Conservation (phyloP, 2,113 vertebrate species). For the Oreotrochilus melanogaster region DNA sequence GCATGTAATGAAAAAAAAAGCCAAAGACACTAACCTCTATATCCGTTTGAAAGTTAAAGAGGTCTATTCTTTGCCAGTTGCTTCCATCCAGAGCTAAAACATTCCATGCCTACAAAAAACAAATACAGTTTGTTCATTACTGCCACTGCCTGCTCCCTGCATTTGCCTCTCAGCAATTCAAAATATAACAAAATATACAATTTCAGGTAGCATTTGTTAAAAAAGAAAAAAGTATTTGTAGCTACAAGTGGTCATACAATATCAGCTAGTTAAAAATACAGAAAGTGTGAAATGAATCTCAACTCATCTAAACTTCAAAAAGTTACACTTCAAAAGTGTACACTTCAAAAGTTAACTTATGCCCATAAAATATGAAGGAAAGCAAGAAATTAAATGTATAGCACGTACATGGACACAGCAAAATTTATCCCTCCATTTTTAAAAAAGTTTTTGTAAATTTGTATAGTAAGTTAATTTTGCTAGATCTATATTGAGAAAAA, state of each 20-base stretch:
- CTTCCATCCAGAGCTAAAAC: slow-evolving; percentile 94
- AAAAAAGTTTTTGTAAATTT: not conserved
- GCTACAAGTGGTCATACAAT: not conserved
- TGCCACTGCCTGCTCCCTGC: not conserved
- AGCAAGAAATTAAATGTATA: not conserved
- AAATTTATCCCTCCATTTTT: not conserved
- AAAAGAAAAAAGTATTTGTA: not conserved
- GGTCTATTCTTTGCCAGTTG: slow-evolving; percentile 97
- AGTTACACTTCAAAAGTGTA: not conserved
- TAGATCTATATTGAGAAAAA: not conserved
- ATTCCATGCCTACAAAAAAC: slow-evolving; percentile 89
- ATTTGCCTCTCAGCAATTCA: not conserved
- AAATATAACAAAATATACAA: not conserved
- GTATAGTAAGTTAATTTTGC: not conserved
- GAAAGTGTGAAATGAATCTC: not conserved
- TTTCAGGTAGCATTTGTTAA: not conserved
- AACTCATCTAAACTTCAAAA: not conserved
- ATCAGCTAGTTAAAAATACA: not conserved
- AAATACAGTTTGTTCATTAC: not conserved
- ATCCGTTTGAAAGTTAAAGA: slow-evolving; percentile 97
- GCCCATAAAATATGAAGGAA: not conserved
- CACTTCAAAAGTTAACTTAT: not conserved
- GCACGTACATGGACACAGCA: accelerated
- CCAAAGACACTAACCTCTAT: slow-evolving; percentile 86
- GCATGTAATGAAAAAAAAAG: not conserved